phyloP scores from a whole-genome alignment of 2,888 invertebrate species.

The Polymixis lichenea region DNA sequence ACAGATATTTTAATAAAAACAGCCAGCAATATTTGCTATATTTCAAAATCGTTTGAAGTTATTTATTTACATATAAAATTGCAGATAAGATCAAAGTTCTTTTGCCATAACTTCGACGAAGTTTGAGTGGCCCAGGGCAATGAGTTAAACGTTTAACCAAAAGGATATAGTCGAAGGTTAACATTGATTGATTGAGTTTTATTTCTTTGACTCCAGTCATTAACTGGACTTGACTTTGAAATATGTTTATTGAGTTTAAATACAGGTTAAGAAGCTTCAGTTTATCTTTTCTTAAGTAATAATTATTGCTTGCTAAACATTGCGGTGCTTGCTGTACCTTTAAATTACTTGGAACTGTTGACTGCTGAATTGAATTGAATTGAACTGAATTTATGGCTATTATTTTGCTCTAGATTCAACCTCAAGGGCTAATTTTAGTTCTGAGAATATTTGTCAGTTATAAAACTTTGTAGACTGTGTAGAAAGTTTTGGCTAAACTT shows the following conservation, averaged over 20 bases:
- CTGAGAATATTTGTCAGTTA: slow-evolving; percentile 31
- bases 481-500: slow-evolving; percentile 22
- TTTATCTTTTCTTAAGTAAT: slow-evolving; percentile 21
- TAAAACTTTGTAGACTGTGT: slow-evolving; percentile 27
- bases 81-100: slow-evolving; percentile 37
- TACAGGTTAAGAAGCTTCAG: slow-evolving; percentile 12
- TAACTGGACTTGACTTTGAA: slow-evolving; percentile 56
- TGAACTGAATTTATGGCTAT: slow-evolving; percentile 7
- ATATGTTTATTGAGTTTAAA: slow-evolving; percentile 57
- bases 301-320: slow-evolving; percentile 9
- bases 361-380: too few relatives aligned
- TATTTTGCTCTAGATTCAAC: not conserved
- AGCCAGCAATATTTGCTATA: slow-evolving; percentile 6
- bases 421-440: slow-evolving; percentile 12
- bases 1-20: too few relatives aligned
- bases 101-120: slow-evolving; percentile 34
- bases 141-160: slow-evolving; percentile 57
- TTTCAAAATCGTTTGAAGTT: slow-evolving; percentile 13
- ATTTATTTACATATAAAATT: slow-evolving; percentile 34
- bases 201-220: slow-evolving; percentile 57
- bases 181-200: slow-evolving; percentile 71
- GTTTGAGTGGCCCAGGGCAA: slow-evolving; percentile 40
- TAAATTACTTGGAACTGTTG: slow-evolving; percentile 28
- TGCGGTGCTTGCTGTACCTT: slow-evolving; percentile 4
- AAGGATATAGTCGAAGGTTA: slow-evolving; percentile 67